These are phyloP conservation scores for Exocentrus adspersus DNA, from an alignment of 2,888 invertebrate genomes.

Conservation along the genomic window DNA sequence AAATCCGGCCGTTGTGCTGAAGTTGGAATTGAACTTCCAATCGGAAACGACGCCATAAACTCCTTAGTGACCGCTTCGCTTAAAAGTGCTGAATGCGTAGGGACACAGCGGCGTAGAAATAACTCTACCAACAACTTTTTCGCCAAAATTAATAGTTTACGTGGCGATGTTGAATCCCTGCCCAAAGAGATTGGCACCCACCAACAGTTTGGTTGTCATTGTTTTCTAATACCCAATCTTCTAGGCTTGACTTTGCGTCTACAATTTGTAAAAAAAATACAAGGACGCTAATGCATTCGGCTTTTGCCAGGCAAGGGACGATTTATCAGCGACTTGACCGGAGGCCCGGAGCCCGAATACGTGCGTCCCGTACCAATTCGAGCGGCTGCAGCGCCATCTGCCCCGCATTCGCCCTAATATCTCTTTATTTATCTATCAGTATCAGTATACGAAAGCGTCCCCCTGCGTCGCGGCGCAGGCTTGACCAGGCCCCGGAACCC, in stretches of 20 bases:
- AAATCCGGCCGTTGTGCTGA: conserved; percentile 18
- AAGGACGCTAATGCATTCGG: background rate
- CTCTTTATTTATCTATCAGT: conserved; percentile 62
- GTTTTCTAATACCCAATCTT: too few relatives aligned
- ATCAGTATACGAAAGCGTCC: conserved; percentile 56
- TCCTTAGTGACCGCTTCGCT: conserved; percentile 29
- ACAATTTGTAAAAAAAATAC: too few relatives aligned
- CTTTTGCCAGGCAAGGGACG: background rate
- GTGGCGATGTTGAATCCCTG: too few relatives aligned
- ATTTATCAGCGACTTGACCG: conserved; percentile 46
- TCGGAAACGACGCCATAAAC: conserved; percentile 35
- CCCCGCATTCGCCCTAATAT: conserved; percentile 52
- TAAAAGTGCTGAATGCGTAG: conserved; percentile 49
- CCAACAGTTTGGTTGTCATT: too few relatives aligned
- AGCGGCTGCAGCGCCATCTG: conserved; percentile 49
- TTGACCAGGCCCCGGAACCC: conserved; percentile 60
- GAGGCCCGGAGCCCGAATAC: conserved; percentile 40
- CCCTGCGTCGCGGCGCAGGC: conserved; percentile 46
- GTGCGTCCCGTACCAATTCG: conserved; percentile 49
- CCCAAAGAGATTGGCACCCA: too few relatives aligned
- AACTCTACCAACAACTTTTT: too few relatives aligned
- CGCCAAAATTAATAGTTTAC: background rate
- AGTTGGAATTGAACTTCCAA: conserved; percentile 27
- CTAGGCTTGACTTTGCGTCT: too few relatives aligned
- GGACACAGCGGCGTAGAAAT: conserved; percentile 7